Conservation (phyloP, 2,797 vertebrate genomes). For the Chiroxiphia lanceolata region DNA sequence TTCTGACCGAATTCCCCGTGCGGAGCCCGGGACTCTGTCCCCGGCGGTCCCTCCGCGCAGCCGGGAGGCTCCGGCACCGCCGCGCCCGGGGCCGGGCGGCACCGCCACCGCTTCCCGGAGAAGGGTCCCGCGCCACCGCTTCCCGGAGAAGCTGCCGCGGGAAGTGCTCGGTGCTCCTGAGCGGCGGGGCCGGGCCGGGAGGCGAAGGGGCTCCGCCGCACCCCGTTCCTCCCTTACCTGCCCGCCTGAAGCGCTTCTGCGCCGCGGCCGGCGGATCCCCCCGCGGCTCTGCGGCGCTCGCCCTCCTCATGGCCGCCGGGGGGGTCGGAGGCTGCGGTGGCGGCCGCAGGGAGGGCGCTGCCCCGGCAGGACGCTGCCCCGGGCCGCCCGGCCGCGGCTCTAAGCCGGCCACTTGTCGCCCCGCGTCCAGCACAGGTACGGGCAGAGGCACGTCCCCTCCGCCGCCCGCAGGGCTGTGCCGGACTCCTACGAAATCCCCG, state of each 20-base stretch:
- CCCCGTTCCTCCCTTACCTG: constrained; percentile 8
- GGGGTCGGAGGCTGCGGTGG: background rate
- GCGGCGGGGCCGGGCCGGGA: background rate
- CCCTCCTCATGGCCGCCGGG: background rate
- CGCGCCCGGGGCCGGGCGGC: background rate
- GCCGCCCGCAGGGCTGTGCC: background rate
- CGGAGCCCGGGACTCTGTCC: background rate
- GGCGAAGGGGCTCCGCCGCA: background rate
- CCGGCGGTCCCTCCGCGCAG: background rate
- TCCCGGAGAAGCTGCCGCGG: background rate
- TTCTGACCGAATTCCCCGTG: background rate
- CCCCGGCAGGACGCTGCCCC: background rate
- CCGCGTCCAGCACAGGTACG: background rate
- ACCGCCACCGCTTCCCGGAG: background rate
- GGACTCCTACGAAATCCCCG: background rate
- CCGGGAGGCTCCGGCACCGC: background rate
- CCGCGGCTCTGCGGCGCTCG: background rate
- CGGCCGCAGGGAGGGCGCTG: background rate
- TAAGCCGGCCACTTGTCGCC: constrained; percentile 22
- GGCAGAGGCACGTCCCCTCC: background rate
- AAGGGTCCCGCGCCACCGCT: background rate
- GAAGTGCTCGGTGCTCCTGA: background rate
- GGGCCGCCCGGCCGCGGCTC: background rate
- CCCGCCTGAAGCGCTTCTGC: background rate
- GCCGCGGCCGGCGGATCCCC: background rate